phyloP scores from a whole-genome alignment of 2,113 vertebrate species.

The Antennarius striatus region DNA sequence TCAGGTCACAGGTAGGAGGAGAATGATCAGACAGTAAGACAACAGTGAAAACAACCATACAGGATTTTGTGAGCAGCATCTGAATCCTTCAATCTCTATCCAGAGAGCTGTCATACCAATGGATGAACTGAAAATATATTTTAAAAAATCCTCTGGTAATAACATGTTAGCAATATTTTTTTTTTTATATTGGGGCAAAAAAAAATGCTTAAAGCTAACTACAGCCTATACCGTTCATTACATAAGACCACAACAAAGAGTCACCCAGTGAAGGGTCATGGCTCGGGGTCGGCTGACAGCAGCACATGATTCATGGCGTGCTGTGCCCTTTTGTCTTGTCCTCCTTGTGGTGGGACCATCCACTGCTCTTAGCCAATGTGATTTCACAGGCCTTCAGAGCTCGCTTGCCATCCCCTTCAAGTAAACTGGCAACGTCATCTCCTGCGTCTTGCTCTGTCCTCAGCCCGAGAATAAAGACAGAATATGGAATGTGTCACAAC shows the following conservation, averaged over 20 bases:
- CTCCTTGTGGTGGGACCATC: constrained; percentile 68
- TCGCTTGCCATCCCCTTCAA: constrained; percentile 42
- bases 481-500: constrained; percentile 65
- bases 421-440: constrained; percentile 67
- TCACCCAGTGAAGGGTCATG: constrained; percentile 69
- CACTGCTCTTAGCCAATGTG: constrained; percentile 69
- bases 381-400: constrained; percentile 65
- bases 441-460: constrained; percentile 46
- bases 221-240: constrained; percentile 60
- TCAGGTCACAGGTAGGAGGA: constrained; percentile 31
- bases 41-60: constrained; percentile 40
- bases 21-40: constrained; percentile 41
- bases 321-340: constrained; percentile 73
- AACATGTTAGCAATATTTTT: constrained; percentile 49
- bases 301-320: constrained; percentile 78
- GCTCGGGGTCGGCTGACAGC: constrained; percentile 75
- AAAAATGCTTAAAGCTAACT: constrained; percentile 62
- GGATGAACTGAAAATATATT: not conserved
- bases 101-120: constrained; percentile 19
- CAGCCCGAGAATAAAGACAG: constrained; percentile 39
- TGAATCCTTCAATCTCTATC: constrained; percentile 27
- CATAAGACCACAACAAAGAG: constrained; percentile 73
- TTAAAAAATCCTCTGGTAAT: constrained; percentile 13
- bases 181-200: constrained; percentile 62
- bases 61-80: constrained; percentile 36